Evolutionary conservation across 2,888 invertebrate genomes (phyloP).

Genomic region (Pasiphila rectangulata): DNA sequence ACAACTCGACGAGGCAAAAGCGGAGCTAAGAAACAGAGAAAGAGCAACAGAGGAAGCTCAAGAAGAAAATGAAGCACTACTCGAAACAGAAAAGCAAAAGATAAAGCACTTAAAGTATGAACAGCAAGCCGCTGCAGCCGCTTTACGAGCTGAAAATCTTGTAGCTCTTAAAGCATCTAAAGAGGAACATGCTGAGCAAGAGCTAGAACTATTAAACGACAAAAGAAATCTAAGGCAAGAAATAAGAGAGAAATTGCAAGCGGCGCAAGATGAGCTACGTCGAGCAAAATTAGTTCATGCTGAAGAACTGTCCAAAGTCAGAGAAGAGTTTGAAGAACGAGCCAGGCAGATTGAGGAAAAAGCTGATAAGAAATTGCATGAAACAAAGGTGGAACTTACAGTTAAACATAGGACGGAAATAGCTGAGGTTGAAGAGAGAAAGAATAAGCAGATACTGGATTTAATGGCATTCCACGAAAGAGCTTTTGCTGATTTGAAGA

Average conservation of each 20-base stretch:
- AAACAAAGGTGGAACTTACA: conserved; percentile 85
- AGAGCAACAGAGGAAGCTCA: conserved; percentile 93
- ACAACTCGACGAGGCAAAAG: conserved; percentile 91
- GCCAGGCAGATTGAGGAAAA: conserved; percentile 77
- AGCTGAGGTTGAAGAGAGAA: conserved; percentile 93
- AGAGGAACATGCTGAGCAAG: conserved; percentile 89
- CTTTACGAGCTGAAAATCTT: conserved; percentile 91
- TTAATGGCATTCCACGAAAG: conserved; percentile 91
- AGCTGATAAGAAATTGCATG: conserved; percentile 87
- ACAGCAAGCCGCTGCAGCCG: conserved; percentile 91
- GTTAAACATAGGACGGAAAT: conserved; percentile 90
- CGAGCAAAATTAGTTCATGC: conserved; percentile 87
- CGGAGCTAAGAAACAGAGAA: conserved; percentile 84
- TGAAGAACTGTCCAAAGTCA: conserved; percentile 84
- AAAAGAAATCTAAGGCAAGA: conserved; percentile 84
- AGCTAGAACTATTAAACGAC: conserved; percentile 87
- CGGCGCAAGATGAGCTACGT: conserved; percentile 87
- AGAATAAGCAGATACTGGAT: conserved; percentile 91
- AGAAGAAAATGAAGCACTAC: conserved; percentile 92
- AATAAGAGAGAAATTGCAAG: conserved; percentile 84
- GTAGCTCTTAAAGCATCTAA: conserved; percentile 90
- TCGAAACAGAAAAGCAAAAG: conserved; percentile 94
- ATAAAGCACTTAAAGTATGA: conserved; percentile 96
- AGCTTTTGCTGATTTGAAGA: conserved; percentile 93
- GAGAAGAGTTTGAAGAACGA: conserved; percentile 73